A percentile compares a stretch with the other conserved stretches of the same genome.
Evolutionary conservation across 1,140 invertebrate genomes (phyloP).

Genomic region (Drosophila kurseongensis): DNA sequence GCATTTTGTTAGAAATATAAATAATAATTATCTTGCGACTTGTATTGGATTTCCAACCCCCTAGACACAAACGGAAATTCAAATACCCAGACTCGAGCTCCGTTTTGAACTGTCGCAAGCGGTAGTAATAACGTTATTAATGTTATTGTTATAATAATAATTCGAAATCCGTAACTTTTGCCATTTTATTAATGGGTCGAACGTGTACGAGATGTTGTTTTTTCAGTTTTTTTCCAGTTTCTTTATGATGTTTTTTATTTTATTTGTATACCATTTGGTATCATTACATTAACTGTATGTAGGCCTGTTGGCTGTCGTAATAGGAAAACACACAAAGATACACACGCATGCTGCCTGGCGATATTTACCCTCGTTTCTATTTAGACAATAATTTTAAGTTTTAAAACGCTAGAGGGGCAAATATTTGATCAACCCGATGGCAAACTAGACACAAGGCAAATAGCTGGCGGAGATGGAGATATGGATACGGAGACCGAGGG

Average conservation of each 20-base stretch:
- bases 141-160: constrained; percentile 81
- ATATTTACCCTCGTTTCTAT: constrained; percentile 71
- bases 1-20: constrained; percentile 82
- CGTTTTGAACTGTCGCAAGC: constrained; percentile 55
- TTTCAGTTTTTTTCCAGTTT: constrained; percentile 4
- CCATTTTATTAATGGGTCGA: constrained; percentile 84
- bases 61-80: constrained; percentile 39
- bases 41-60: constrained; percentile 57
- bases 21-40: constrained; percentile 74
- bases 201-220: constrained; percentile 58
- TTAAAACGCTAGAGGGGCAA: constrained; percentile 52
- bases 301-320: constrained; percentile 37
- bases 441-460: constrained; percentile 69
- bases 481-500: constrained; percentile 13
- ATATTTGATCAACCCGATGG: constrained; percentile 67
- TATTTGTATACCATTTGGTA: constrained; percentile 10
- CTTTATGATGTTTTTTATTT: constrained; percentile 15
- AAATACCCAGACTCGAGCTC: constrained; percentile 43
- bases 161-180: constrained; percentile 81
- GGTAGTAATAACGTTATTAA: constrained; percentile 76
- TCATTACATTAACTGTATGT: constrained; percentile 45
- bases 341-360: constrained; percentile 28
- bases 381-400: constrained; percentile 68
- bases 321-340: constrained; percentile 42
- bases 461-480: constrained; percentile 10